Percentiles rank a stretch among this genome's conserved stretches.
Evolutionary conservation across 2,888 invertebrate genomes (phyloP).

Genomic region (Drosophila rubida): DNA sequence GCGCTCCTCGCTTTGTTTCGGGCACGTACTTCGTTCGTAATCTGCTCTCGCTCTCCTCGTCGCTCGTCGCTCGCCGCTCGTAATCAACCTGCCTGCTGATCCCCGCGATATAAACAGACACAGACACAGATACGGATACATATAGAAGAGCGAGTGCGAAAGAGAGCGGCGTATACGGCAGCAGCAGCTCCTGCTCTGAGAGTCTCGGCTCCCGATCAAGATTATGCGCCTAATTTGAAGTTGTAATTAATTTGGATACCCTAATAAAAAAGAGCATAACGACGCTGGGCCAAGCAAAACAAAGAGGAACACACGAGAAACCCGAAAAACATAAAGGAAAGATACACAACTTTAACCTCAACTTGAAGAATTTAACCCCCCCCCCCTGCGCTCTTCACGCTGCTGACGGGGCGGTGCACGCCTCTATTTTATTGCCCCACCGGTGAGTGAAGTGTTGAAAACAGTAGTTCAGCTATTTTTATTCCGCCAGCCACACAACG

Average conservation of each 20-base stretch:
- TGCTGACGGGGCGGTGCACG: conserved; percentile 62
- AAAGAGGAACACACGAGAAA: conserved; percentile 3
- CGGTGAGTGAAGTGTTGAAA: conserved; percentile 81
- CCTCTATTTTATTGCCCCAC: conserved; percentile 78
- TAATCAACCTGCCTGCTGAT: conserved; percentile 80
- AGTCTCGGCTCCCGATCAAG: conserved; percentile 69
- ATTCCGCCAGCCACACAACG: conserved; percentile 30
- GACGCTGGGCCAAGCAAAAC: conserved; percentile 30
- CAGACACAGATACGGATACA: conserved; percentile 25
- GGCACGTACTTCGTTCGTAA: conserved; percentile 75
- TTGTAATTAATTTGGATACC: conserved; percentile 83
- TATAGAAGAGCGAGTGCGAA: neutral
- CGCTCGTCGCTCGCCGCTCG: conserved; percentile 54
- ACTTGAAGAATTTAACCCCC: conserved; percentile 6
- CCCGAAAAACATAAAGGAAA: conserved; percentile 24
- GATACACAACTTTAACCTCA: conserved; percentile 32
- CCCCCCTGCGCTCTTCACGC: neutral
- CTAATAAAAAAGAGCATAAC: conserved; percentile 72
- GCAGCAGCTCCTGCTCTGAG: conserved; percentile 46
- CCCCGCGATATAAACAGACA: conserved; percentile 61
- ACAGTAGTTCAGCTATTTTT: conserved; percentile 77
- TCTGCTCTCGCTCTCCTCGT: conserved; percentile 50
- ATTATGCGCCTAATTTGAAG: conserved; percentile 82
- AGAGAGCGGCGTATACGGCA: conserved; percentile 10
- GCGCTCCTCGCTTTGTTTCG: conserved; percentile 66